Percentiles rank a stretch among this genome's conserved stretches.
Evolutionary conservation across 2,797 vertebrate genomes (phyloP).

Genomic region (Crax fasciolata): DNA sequence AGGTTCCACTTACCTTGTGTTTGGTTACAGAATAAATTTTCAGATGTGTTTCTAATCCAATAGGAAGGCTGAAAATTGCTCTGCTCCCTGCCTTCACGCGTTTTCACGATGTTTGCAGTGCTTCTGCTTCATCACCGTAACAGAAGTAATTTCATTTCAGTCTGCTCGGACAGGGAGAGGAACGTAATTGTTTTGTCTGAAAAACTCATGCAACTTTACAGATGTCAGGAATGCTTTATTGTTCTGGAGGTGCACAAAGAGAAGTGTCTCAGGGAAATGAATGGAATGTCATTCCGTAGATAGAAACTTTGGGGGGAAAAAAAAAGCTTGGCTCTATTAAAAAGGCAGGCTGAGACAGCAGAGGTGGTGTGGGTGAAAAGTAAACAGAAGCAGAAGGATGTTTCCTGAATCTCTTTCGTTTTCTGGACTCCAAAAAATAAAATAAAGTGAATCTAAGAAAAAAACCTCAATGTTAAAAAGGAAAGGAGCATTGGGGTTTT

Average conservation of each 20-base stretch:
- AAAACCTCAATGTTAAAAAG: not conserved
- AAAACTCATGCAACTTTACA: not conserved
- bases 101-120: not conserved
- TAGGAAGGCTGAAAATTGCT: not conserved
- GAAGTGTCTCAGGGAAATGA: not conserved
- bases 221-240: not conserved
- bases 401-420: not conserved
- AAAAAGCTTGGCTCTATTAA: not conserved
- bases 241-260: not conserved
- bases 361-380: not conserved
- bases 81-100: not conserved
- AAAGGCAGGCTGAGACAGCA: not conserved
- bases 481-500: not conserved
- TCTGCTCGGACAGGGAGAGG: not conserved
- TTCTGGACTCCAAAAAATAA: not conserved
- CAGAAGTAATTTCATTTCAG: not conserved
- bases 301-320: not conserved
- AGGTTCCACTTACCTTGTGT: accelerated
- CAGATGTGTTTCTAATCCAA: not conserved
- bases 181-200: not conserved
- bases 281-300: not conserved
- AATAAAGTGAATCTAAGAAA: not conserved
- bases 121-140: not conserved
- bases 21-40: not conserved
- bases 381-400: not conserved